Percentiles rank a stretch among this genome's conserved stretches.
These are phyloP conservation scores for Parazoanthus atlanticus DNA, from an alignment of 92 coral and sea anemone genomes.

Conservation along the genomic window DNA sequence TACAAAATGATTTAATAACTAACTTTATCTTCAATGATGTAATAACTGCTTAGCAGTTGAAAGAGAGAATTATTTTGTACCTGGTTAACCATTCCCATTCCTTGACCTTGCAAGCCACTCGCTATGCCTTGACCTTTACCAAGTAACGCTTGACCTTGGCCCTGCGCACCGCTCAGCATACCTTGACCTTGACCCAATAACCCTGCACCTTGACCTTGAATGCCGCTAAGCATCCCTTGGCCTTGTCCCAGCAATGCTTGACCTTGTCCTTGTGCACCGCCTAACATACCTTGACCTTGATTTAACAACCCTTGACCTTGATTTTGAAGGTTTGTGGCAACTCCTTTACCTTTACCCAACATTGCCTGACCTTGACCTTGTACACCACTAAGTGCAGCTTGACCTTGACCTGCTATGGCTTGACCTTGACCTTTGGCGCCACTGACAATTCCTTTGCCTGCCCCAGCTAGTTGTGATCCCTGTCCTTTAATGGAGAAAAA, in stretches of 20 bases:
- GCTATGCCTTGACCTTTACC: conserved; percentile 59
- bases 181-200: conserved; percentile 61
- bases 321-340: conserved; percentile 48
- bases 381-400: conserved; percentile 45
- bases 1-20: too few relatives aligned
- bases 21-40: too few relatives aligned
- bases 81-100: conserved; percentile 54
- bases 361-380: conserved; percentile 66
- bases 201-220: conserved; percentile 63
- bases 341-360: conserved; percentile 64
- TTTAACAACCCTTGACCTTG: conserved; percentile 53
- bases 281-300: conserved; percentile 50
- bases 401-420: conserved; percentile 42
- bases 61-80: not conserved
- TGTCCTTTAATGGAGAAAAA: not conserved
- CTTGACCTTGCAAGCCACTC: conserved; percentile 69
- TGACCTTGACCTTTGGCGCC: conserved; percentile 28
- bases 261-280: conserved; percentile 53
- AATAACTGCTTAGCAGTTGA: not conserved
- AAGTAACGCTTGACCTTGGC: conserved; percentile 70
- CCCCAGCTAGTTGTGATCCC: conserved; percentile 21
- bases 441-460: conserved; percentile 29
- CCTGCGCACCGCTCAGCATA: conserved; percentile 51
- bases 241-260: conserved; percentile 53
- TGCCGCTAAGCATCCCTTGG: conserved; percentile 46